Evolutionary conservation across 1,140 invertebrate species (phyloP).

Genomic region (Campoletis sonorensis): DNA sequence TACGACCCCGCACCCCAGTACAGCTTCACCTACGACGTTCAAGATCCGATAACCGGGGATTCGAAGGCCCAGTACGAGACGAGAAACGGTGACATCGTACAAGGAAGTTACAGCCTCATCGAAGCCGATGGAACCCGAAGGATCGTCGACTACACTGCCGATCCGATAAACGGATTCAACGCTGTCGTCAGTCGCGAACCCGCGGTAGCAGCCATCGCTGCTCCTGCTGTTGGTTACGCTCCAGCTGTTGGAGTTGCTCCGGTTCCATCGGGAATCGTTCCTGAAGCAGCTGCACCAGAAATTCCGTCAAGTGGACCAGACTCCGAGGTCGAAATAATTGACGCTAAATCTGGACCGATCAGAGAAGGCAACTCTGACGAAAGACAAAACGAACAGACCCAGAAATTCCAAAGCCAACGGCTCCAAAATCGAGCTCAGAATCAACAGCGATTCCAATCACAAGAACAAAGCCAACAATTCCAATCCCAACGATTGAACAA

Average conservation of each 20-base stretch:
- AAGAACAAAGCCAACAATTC: background rate
- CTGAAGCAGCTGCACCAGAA: constrained; percentile 54
- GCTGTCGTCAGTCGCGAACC: constrained; percentile 81
- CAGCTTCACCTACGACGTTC: constrained; percentile 72
- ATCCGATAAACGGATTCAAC: constrained; percentile 84
- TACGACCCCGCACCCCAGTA: constrained; percentile 68
- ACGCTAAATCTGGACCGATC: constrained; percentile 63
- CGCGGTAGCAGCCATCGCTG: constrained; percentile 62
- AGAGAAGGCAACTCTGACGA: constrained; percentile 14
- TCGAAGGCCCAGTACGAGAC: constrained; percentile 81
- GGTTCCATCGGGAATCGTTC: constrained; percentile 22
- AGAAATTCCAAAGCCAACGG: constrained; percentile 40
- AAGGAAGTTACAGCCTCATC: constrained; percentile 79
- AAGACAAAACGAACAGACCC: background rate
- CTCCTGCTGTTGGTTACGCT: constrained; percentile 47
- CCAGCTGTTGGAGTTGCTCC: constrained; percentile 59
- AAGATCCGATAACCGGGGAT: constrained; percentile 78
- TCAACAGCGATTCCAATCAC: background rate
- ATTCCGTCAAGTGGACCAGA: constrained; percentile 69
- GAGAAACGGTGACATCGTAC: constrained; percentile 80
- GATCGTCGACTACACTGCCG: constrained; percentile 85
- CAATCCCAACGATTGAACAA: background rate
- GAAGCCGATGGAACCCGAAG: constrained; percentile 81
- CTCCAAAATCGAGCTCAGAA: constrained; percentile 48
- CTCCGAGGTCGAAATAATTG: constrained; percentile 72